These are phyloP conservation scores for Sterna hirundo DNA, from an alignment of 2,113 vertebrate genomes.

Conservation along the genomic window DNA sequence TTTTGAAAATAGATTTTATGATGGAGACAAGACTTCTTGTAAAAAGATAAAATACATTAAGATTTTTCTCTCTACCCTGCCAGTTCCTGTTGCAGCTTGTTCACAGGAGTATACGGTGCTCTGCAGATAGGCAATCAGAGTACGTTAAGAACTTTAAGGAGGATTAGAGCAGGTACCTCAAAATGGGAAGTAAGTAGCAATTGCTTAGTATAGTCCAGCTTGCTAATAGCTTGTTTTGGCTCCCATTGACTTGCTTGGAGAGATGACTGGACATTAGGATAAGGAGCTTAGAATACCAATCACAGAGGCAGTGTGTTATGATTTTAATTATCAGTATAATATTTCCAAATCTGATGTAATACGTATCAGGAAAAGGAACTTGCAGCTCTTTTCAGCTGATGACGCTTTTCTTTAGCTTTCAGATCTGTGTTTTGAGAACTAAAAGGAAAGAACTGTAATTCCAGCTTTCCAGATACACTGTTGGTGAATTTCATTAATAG, in stretches of 20 bases:
- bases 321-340: not conserved
- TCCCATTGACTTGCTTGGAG: not conserved
- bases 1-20: not conserved
- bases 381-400: not conserved
- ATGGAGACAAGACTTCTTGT: not conserved
- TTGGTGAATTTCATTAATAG: not conserved
- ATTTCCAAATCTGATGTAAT: not conserved
- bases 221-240: not conserved
- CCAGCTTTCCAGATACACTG: not conserved
- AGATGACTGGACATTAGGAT: not conserved
- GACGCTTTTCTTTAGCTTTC: not conserved
- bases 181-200: not conserved
- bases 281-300: not conserved
- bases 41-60: not conserved
- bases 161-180: not conserved
- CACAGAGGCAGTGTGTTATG: not conserved
- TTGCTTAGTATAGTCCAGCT: not conserved
- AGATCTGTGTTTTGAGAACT: not conserved
- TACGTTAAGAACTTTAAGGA: not conserved
- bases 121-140: not conserved
- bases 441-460: not conserved
- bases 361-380: not conserved
- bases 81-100: not conserved
- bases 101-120: not conserved
- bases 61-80: not conserved